Base-by-base conservation (phyloP, 1,140 invertebrate species). In the Marisa cornuarietis region DNA sequence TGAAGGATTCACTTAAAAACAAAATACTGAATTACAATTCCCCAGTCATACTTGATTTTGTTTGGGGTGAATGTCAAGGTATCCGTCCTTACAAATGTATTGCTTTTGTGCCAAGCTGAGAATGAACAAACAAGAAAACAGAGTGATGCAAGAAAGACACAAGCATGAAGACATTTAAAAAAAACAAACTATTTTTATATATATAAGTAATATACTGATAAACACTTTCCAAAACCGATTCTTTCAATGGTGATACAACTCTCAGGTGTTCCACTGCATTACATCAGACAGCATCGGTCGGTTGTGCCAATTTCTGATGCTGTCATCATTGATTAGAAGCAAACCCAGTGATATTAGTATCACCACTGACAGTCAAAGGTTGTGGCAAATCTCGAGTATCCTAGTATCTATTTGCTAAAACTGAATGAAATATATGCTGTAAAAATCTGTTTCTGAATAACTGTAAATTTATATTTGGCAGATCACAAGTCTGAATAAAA, bases 261-360 rank as follows among this genome's bases (percentile, higher is more conserved):
- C 26, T 14, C 9, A 69, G 49, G 11, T 20, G 18, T 63, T 31
- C 80, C 76, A 49, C 66, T 26, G 58, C 52, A 13, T 51, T 11
- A 58, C 80, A 81, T 76, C 76, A 77, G 75, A 76, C 61, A 65
- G 61, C 16, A 42, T 66, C 71, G 22, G 31, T 62, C 49, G 63
- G 71, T 14, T 65, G 18, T 71, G 49, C 80, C 76, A 76, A 22
- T 77, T 77, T 51, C 51, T 77, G 76, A 54, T 63, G 66, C 63
- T 69, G 76, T 31, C 76, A 51, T 77, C 76, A 77, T 69, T 65
- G 20, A 63, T 77, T 65, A 68, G 65, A 54, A 49, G 24, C 16
- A 18, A 11, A 58, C 54, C 54, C 54, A 58, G 16, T 11, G 16
- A 11, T 1, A 14, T 11, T 58, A 11, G 0, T 58, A 58, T 18